A percentile compares a stretch with the other conserved stretches of the same genome.
Evolutionary conservation across 2,113 vertebrate genomes (phyloP).

Genomic region (Sapayoa aenigma): DNA sequence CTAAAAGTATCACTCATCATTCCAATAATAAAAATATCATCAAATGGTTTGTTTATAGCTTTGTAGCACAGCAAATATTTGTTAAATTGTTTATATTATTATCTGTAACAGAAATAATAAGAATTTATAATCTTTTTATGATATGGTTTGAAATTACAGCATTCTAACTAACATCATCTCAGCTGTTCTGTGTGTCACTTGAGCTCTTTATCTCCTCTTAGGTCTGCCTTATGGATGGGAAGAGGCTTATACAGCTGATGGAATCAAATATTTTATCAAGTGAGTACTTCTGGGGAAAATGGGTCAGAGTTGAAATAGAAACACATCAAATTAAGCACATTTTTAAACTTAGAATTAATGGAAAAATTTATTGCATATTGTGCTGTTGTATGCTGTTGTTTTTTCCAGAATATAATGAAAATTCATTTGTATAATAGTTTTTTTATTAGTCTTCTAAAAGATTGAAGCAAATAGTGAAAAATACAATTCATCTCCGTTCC

Average conservation of each 20-base stretch:
- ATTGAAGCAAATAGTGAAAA: not conserved
- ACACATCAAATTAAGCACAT: not conserved
- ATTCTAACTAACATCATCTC: not conserved
- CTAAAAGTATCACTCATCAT: not conserved
- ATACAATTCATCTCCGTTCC: not conserved
- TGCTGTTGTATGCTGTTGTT: not conserved
- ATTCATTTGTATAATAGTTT: not conserved
- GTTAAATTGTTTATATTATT: not conserved
- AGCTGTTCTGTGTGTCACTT: not conserved
- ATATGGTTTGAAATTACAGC: not conserved
- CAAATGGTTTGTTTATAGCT: not conserved
- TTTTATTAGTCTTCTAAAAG: not conserved
- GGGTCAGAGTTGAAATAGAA: conserved; percentile 28
- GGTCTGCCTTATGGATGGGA: conserved; percentile 91
- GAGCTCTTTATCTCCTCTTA: conserved; percentile 44
- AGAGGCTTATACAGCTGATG: conserved; percentile 89
- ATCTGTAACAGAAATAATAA: not conserved
- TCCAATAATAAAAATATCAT: not conserved
- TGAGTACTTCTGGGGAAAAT: conserved; percentile 76
- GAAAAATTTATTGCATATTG: not conserved
- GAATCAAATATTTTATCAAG: conserved; percentile 93
- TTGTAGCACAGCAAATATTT: not conserved
- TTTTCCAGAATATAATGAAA: not conserved
- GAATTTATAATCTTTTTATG: not conserved
- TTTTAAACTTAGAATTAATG: conserved; percentile 10